Percentiles rank a stretch among this genome's conserved stretches.
phyloP scores from a whole-genome alignment of 2,888 invertebrate genomes.

The Cyclophora albipunctata region DNA sequence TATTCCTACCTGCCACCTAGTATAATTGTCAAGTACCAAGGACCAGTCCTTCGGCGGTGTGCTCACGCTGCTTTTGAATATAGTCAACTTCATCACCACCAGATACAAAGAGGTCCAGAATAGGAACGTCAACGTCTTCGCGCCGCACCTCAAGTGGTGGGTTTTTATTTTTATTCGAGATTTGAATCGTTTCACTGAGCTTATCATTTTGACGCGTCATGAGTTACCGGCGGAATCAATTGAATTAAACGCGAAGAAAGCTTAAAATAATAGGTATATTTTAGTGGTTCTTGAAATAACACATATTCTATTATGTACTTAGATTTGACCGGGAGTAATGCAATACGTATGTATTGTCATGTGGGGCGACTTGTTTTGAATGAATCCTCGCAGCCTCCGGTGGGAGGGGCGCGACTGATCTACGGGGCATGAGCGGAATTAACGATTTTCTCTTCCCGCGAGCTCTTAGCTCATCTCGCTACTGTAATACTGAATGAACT shows the following conservation, averaged over 20 bases:
- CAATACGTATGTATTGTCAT: conserved; percentile 10
- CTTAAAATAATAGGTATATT: conserved; percentile 6
- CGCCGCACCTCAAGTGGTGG: conserved; percentile 60
- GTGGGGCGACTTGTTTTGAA: conserved; percentile 18
- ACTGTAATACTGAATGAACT: conserved; percentile 6
- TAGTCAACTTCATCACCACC: conserved; percentile 65
- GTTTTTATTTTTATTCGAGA: conserved; percentile 48
- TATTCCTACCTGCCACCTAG: conserved; percentile 60
- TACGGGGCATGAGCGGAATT: conserved; percentile 67
- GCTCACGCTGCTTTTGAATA: conserved; percentile 58
- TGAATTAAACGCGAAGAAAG: conserved; percentile 9
- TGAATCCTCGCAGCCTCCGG: conserved; percentile 47
- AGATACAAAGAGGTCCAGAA: conserved; percentile 66
- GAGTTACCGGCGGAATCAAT: conserved; percentile 31
- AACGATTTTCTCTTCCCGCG: conserved; percentile 60
- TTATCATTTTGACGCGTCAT: conserved; percentile 54
- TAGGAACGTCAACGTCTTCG: conserved; percentile 62
- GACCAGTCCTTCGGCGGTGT: conserved; percentile 53
- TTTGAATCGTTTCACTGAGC: conserved; percentile 49
- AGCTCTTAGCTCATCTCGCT: conserved; percentile 29
- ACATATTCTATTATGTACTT: conserved; percentile 6
- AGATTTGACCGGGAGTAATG: conserved; percentile 32
- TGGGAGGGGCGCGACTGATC: conserved; percentile 17
- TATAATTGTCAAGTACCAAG: conserved; percentile 62
- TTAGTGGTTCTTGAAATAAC: conserved; percentile 13